Base-by-base conservation (phyloP, 2,113 vertebrate species). In the Toxostoma redivivum region DNA sequence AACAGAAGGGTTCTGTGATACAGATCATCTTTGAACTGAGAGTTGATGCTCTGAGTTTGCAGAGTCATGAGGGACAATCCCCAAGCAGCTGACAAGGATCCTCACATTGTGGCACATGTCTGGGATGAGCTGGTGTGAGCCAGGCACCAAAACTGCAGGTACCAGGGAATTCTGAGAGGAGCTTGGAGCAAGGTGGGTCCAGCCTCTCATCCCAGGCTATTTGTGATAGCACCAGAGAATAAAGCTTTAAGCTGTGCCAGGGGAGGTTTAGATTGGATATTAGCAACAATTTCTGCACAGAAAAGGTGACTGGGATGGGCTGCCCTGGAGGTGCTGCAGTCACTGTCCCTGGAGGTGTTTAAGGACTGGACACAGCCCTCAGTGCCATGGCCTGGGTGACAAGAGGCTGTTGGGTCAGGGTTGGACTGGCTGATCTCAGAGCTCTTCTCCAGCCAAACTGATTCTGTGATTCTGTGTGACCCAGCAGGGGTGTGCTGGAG, bases 291-390 rank as follows among this genome's bases (percentile, higher is more conserved):
- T 73, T 35, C 27, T 65, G 27, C 31, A 37, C 25, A 28, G 44
- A 33, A 57, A 11, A 10, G 22, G 9, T 24, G 28, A 38, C 4
- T 20, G 45, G 45, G n/a, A n/a, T 21, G 28, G 2, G 5, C 10
- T 64, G 44, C 4, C 15, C 31, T 13, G 27, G 33, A 51, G 12
- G 12, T 37, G 42, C 27, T 28, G 31, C 61, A 76, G 51, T 42
- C 71, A 58, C 31, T 1, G 3, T 4, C 4, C 35, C 35, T 5
- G 18, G 35, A 65, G 76, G 76, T 30, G 33, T 58, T 58, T 45
- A 8, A 45, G 53, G 60, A 24, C 33, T 88, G 51, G 33, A 44
- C 2, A 5, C 0, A 0, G 33, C 60, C 6, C 28, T 33, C 23
- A n/a, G 31, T 57, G 44, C 37, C 57, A 48, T 16, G 23, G 19